phyloP scores from a whole-genome alignment of 1,140 invertebrate species.

The Arctopsyche grandis region DNA sequence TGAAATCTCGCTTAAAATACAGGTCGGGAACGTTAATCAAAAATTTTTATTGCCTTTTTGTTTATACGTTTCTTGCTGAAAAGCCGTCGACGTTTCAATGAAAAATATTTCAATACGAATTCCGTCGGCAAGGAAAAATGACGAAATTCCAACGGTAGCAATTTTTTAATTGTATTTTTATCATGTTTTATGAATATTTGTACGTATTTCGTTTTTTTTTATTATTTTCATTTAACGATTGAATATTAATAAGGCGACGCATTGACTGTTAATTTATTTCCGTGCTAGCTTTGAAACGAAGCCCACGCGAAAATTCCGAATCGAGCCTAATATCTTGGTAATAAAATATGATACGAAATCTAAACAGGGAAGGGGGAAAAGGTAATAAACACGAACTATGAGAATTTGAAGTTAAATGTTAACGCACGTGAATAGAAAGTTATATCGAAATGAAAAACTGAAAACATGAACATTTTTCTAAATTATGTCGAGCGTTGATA shows the following conservation, averaged over 20 bases:
- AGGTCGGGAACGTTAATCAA: too few species aligned
- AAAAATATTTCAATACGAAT: too few species aligned
- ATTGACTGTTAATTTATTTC: conserved; percentile 26
- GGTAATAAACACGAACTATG: conserved; percentile 38
- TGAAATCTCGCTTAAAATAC: too few species aligned
- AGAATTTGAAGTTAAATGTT: background rate
- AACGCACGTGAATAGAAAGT: conserved; percentile 21
- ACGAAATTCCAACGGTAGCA: too few species aligned
- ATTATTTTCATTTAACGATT: background rate
- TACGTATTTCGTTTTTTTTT: background rate
- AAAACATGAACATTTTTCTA: too few species aligned
- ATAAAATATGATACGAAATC: conserved; percentile 27
- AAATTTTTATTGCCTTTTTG: too few species aligned
- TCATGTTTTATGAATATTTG: background rate
- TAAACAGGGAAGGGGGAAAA: background rate
- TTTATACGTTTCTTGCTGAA: too few species aligned
- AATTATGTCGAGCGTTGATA: too few species aligned
- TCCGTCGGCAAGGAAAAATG: too few species aligned
- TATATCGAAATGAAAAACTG: background rate
- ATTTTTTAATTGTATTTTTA: too few species aligned
- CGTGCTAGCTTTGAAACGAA: background rate
- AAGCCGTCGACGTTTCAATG: too few species aligned
- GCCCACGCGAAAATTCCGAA: conserved; percentile 20
- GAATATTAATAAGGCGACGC: conserved; percentile 17
- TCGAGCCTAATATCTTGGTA: conserved; percentile 8